Conservation (phyloP, 2,888 invertebrate species). For the Tanypteryx hageni region DNA sequence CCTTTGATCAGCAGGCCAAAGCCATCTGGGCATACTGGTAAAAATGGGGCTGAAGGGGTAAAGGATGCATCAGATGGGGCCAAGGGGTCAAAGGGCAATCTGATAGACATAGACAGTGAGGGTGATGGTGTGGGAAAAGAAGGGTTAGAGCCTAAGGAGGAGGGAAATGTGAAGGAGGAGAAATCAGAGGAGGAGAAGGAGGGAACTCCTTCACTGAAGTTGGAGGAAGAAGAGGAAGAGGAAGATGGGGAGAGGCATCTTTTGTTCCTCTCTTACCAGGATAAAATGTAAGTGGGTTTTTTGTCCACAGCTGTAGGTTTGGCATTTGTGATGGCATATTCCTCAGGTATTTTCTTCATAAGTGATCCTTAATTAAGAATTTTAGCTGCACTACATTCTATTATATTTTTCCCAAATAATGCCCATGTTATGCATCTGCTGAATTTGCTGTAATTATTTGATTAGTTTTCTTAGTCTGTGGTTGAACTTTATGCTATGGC, state of each 20-base stretch:
- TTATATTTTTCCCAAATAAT: background rate
- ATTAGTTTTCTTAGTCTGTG: background rate
- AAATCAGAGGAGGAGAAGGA: background rate
- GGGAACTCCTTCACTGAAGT: constrained; percentile 22
- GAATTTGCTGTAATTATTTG: constrained; percentile 2
- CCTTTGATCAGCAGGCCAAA: constrained; percentile 54
- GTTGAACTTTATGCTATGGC: too few species aligned
- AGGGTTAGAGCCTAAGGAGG: background rate
- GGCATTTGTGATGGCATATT: constrained; percentile 31
- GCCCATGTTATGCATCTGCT: constrained; percentile 31
- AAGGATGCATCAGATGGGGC: background rate
- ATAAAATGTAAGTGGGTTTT: constrained; percentile 63
- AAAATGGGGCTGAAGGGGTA: constrained; percentile 44
- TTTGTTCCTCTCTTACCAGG: constrained; percentile 58
- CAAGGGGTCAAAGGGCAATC: background rate
- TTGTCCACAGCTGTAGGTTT: background rate
- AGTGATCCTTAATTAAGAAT: background rate
- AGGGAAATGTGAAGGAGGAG: constrained; percentile 17
- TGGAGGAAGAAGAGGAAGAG: constrained; percentile 57
- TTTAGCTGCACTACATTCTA: background rate
- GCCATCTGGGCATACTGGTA: background rate
- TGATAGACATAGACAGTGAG: constrained; percentile 46
- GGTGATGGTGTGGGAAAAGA: background rate
- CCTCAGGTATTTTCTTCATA: background rate
- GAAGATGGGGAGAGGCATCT: constrained; percentile 46